phyloP scores from a whole-genome alignment of 2,113 vertebrate genomes.

The Tonatia bakeri region DNA sequence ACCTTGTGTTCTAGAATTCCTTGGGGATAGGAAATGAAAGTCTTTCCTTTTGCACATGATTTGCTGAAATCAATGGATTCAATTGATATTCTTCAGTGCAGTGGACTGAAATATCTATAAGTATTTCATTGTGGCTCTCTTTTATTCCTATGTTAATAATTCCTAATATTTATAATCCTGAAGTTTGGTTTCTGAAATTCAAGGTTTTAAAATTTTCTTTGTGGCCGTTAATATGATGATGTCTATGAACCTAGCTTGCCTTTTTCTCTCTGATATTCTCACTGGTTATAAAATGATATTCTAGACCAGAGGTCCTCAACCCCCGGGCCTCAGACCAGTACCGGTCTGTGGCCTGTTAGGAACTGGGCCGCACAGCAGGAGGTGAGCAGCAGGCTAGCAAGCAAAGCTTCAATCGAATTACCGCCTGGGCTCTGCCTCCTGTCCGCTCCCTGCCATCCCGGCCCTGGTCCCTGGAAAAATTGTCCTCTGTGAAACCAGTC shows the following conservation, averaged over 20 bases:
- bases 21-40: background rate
- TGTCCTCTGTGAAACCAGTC: too few species aligned
- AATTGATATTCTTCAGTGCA: background rate
- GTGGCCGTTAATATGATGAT: background rate
- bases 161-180: slow-evolving; percentile 24
- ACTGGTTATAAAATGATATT: slow-evolving; percentile 24
- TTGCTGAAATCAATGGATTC: background rate
- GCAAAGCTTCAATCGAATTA: too few species aligned
- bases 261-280: slow-evolving; percentile 35
- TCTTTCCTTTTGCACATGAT: slow-evolving; percentile 14
- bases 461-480: too few species aligned
- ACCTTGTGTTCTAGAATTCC: slow-evolving; percentile 14
- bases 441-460: too few species aligned
- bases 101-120: background rate
- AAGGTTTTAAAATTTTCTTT: background rate
- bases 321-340: too few species aligned
- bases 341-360: too few species aligned
- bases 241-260: background rate
- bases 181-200: background rate
- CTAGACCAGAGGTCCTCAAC: background rate
- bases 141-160: slow-evolving; percentile 8
- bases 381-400: too few species aligned
- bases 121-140: background rate
- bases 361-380: too few species aligned
- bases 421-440: too few species aligned